Base-by-base conservation (phyloP, 2,888 invertebrate genomes). In the Hirtodrosophila alboralis region DNA sequence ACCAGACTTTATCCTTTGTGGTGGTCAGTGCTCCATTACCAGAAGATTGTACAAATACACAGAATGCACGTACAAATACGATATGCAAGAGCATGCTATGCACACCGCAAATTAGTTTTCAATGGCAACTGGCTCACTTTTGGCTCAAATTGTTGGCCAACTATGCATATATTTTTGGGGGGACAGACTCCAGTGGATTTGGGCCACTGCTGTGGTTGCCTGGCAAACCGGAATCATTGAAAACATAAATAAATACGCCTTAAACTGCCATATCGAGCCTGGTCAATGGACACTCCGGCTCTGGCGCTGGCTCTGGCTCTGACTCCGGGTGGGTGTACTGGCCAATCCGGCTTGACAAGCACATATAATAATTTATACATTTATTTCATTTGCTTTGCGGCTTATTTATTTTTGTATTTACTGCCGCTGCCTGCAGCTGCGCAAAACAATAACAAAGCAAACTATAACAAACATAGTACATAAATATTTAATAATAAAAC, bases 391-490 rank as follows among this genome's bases (percentile, higher is more conserved):
- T 75, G 53, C 38, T 52, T 48, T 49, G 47, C 52, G 33, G 33
- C 41, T 59, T 79, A 71, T 77, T 77, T 77, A 60, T 53, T 65
- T 78, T 79, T 60, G 75, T 66, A 62, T 77, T 78, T 77, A 72
- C 65, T 56, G 63, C 34, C 34, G 70, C 28, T 37, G 30, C 10
- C 51, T 47, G 75, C 77, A 78, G 77, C 77, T 78, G 77, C 30
- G 68, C 62, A 28, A 30, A 49, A 72, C 38, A 38, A 36, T 23
- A 58, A 52, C 28, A 58, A 28, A 26, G 7, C 48, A 47, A 51
- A 56, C 47, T 47, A 53, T 54, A 66, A 57, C 18, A 67, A 67
- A 67, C 16, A 36, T 38, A 41, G 33, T 14, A 14, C 34, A 48
- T 31, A 48, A 62, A 44, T 48, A 52, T 49, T 47, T 33, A 53